A percentile compares a stretch with the other conserved stretches of the same genome.
These are phyloP conservation scores for Belgica antarctica DNA, from an alignment of 2,888 invertebrate genomes.

Conservation along the genomic window DNA sequence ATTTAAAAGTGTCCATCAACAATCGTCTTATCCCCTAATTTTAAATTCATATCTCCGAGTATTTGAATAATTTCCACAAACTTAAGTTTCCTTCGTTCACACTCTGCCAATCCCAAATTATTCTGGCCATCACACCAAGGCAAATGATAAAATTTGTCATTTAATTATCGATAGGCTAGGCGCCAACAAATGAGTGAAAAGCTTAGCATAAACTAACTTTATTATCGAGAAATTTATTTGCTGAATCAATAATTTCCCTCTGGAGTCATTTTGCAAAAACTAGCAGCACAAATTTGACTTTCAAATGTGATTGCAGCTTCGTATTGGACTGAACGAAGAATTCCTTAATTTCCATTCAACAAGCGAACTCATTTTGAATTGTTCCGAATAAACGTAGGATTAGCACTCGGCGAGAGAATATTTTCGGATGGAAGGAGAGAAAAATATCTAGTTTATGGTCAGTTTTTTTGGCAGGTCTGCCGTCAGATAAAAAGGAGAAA, in stretches of 20 bases:
- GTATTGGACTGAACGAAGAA: neutral
- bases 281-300: conserved; percentile 6
- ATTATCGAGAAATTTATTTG: conserved; percentile 13
- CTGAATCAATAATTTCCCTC: neutral
- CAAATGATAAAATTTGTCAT: neutral
- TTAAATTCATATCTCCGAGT: neutral
- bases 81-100: neutral
- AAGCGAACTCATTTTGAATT: neutral
- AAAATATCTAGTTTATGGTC: neutral
- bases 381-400: neutral
- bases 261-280: neutral
- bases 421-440: neutral
- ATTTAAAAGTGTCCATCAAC: neutral
- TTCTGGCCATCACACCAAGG: neutral
- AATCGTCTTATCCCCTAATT: neutral
- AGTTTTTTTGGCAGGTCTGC: neutral
- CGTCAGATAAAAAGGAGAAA: neutral
- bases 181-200: neutral
- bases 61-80: neutral
- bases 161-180: neutral
- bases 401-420: neutral
- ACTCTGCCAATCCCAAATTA: neutral
- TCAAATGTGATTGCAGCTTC: neutral
- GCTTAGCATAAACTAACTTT: neutral
- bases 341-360: conserved; percentile 13